Percentiles rank a stretch among this genome's conserved stretches.
Evolutionary conservation across 2,888 invertebrate genomes (phyloP).

Genomic region (Portevinia maculata): DNA sequence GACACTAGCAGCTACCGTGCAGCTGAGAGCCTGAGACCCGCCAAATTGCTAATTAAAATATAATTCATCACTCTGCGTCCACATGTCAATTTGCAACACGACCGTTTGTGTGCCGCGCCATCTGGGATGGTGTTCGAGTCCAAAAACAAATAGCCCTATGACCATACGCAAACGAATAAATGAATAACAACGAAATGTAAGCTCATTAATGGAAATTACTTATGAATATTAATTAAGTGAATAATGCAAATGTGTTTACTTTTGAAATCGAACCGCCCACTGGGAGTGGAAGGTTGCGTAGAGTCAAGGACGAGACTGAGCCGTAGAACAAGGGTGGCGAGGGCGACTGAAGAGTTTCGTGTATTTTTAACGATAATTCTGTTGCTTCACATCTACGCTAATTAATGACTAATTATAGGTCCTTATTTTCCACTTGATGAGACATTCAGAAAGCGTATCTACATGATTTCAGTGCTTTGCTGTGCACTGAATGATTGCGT

Average conservation of each 20-base stretch:
- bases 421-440: slow-evolving; percentile 66
- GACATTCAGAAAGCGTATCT: slow-evolving; percentile 56
- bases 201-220: slow-evolving; percentile 74
- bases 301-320: slow-evolving; percentile 7
- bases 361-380: slow-evolving; percentile 50
- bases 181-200: slow-evolving; percentile 69
- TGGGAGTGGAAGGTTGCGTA: background rate
- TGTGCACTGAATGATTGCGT: slow-evolving; percentile 29
- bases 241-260: slow-evolving; percentile 72
- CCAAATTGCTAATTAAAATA: slow-evolving; percentile 59
- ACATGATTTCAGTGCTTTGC: slow-evolving; percentile 19
- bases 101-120: slow-evolving; percentile 18
- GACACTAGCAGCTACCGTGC: background rate
- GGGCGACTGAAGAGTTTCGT: slow-evolving; percentile 32
- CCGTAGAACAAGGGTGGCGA: background rate
- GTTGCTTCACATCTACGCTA: slow-evolving; percentile 50
- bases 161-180: slow-evolving; percentile 65
- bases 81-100: slow-evolving; percentile 37
- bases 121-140: slow-evolving; percentile 7
- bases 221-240: slow-evolving; percentile 74
- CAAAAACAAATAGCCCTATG: slow-evolving; percentile 48
- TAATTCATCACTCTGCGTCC: slow-evolving; percentile 53
- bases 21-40: background rate
- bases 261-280: slow-evolving; percentile 65
- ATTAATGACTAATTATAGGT: slow-evolving; percentile 68